Evolutionary conservation across 2,113 vertebrate genomes (phyloP), one percentile per base, ranked within the genome.

Genomic region (Sturnus vulgaris): DNA sequence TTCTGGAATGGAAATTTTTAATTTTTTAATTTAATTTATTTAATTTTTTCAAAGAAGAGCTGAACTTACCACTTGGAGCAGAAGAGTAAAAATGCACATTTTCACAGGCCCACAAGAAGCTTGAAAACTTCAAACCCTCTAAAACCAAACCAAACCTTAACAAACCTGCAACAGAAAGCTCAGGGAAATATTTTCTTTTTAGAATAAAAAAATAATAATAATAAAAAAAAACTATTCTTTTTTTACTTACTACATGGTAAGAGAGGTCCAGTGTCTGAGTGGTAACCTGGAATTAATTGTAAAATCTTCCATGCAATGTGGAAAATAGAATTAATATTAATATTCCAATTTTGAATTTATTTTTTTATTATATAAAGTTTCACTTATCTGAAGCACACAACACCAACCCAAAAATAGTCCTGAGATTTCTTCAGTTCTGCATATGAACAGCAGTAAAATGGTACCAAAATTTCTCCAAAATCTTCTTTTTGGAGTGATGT

Each of bases 101-200:
- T 44, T 33, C 52, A 9, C 0, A 9, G 37, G 2, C 42, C 20
- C 28, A 3, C 6, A 0, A 15, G 68, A n/a, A 44, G 13, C 22
- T 19, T 2, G 76, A 85, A 39, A 66, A 40, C 24, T 66, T 73
- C 76, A 97, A 57, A 55, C 13, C 35, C 25, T 82, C 71, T 35
- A 76, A 72, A 19, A 90, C 7, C 79, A 97, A 64, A 71, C 90
- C 8, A 55, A 97, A 9, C 52, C 65, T 33, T 7, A 96, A 59
- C 10, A 79, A 14, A 42, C 53, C 95, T 95, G 59, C 40, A 90
- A 93, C 30, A 88, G 35, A 56, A 80, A 82, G 44, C 84, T 88
- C 84, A 31, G 46, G 46, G 68, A 65, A 65, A 44, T 17, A 20
- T 11, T 65, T 56, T 22, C 2, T 17, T 78, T 35, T 5, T 5